Percentiles rank a stretch among this genome's conserved stretches.
Evolutionary conservation across 2,113 vertebrate genomes (phyloP).

Genomic region (Daboia siamensis): DNA sequence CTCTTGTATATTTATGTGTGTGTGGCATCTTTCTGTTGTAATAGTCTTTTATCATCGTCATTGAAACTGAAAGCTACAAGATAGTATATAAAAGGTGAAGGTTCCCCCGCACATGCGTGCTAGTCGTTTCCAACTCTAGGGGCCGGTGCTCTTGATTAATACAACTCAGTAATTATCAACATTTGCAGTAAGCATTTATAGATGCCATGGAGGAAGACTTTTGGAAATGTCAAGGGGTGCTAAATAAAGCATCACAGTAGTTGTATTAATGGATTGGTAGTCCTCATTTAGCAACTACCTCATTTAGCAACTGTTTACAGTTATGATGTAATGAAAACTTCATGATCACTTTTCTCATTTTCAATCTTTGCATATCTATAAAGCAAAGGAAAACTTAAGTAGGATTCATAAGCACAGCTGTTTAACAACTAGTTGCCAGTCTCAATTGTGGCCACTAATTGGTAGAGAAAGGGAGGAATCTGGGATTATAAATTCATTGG

Average conservation of each 20-base stretch:
- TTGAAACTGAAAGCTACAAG: background rate
- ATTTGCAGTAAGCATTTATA: background rate
- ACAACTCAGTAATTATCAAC: background rate
- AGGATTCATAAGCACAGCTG: background rate
- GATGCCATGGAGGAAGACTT: background rate
- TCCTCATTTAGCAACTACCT: background rate
- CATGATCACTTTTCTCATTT: background rate
- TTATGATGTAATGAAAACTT: background rate
- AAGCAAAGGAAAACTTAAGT: background rate
- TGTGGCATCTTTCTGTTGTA: background rate
- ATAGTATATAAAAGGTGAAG: no score
- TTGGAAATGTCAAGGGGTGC: background rate
- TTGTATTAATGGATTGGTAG: background rate
- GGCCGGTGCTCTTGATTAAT: background rate
- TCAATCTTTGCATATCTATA: background rate
- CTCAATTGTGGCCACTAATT: background rate
- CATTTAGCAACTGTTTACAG: background rate
- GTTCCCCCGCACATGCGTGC: no score
- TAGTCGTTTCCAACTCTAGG: no score
- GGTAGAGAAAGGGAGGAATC: background rate
- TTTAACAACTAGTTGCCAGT: background rate
- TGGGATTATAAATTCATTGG: background rate
- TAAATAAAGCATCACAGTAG: background rate
- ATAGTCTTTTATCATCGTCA: background rate
- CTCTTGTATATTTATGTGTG: background rate